Conservation (phyloP, 23 tunicate species). For the Halocynthia aurantium region DNA sequence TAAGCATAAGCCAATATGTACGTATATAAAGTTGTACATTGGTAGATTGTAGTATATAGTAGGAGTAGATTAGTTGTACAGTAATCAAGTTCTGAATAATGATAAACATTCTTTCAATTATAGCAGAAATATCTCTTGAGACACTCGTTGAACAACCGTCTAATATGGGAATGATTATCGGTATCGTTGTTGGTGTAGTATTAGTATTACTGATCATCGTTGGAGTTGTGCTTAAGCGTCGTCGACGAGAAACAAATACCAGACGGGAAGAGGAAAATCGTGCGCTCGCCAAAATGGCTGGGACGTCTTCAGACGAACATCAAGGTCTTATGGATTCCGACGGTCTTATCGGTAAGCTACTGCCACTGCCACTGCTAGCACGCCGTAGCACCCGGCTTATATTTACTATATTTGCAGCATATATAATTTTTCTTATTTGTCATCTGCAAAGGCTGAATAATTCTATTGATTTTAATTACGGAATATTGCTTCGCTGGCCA, state of each 20-base stretch:
- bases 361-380: too few relatives aligned
- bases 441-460: too few relatives aligned
- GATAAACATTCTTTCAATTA: too few relatives aligned
- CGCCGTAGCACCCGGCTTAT: too few relatives aligned
- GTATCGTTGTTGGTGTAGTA: constrained; percentile 24
- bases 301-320: constrained; percentile 5
- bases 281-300: constrained; percentile 6
- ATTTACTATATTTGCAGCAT: too few relatives aligned
- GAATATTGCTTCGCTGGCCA: too few relatives aligned
- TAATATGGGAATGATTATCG: constrained; percentile 7
- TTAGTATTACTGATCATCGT: constrained; percentile 4
- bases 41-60: background rate
- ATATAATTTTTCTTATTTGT: too few relatives aligned
- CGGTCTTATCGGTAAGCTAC: constrained; percentile 4
- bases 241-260: background rate
- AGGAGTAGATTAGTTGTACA: background rate
- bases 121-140: background rate
- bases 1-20: too few relatives aligned
- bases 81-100: too few relatives aligned
- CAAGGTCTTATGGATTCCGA: constrained; percentile 7
- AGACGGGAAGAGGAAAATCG: constrained; percentile 1
- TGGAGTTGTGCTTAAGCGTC: background rate
- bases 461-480: too few relatives aligned
- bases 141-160: background rate
- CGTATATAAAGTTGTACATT: background rate